Evolutionary conservation across 2,888 invertebrate species (phyloP), one percentile per base, ranked within the genome.

Genomic region (Diarsia mendica): DNA sequence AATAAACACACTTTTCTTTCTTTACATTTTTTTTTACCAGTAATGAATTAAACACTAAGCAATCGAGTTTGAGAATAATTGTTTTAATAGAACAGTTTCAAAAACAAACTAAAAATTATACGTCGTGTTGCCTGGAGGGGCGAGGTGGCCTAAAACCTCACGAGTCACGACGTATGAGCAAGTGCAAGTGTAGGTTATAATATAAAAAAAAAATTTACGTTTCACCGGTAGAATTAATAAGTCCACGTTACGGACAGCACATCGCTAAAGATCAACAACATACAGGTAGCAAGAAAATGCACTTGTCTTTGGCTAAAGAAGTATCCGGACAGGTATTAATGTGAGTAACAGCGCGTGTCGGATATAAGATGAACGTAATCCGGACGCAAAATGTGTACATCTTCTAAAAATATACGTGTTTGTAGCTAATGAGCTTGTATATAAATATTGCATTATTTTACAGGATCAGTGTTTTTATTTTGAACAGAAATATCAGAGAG

Each of bases 291-390:
- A 53, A 28, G 28, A 28, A 69, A 67, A 33, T 60, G 55, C 20
- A 67, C 10, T 51, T 46, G 46, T 70, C 10, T 20, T 53, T 67
- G 15, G 20, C 48, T 65, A 71, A 44, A 70, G 23, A 63, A 53
- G 48, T 39, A 72, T 61, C 33, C 23, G 15, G 51, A 53, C 48
- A 63, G 39, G 28, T 70, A 71, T 73, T 72, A 70, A 66, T 86
- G 64, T 64, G 64, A 67, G 70, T 60, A 77, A 46, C 68, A 72
- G 69, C 58, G 66, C 73, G 61, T 77, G 55, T 74, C 73, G 55
- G 70, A 60, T 33, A 53, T 64, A 46, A 53, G 66, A 18, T 73
- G 79, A 65, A 79, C 67, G 51, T 79, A 79, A 68, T 64, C 55
- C 58, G 20, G 28, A n/a, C 48, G n/a, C 64, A 64, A 28, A 10